These are phyloP conservation scores for Thaumatotibia leucotreta DNA, from an alignment of 1,140 invertebrate genomes.

Conservation along the genomic window DNA sequence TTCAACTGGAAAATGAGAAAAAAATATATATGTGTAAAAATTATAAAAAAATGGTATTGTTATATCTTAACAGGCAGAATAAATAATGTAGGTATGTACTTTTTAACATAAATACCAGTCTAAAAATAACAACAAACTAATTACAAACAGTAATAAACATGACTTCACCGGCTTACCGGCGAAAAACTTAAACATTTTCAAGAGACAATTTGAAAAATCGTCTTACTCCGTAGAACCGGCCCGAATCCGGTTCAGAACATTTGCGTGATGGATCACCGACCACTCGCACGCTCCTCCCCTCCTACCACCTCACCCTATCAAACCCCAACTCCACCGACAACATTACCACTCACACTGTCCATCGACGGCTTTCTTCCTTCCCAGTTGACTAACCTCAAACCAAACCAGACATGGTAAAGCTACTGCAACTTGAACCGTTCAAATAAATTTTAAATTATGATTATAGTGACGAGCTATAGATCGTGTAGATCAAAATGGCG, in stretches of 20 bases:
- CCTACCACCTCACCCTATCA: slow-evolving; percentile 16
- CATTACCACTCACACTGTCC: slow-evolving; percentile 16
- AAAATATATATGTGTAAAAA: no score
- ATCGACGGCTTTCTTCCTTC: slow-evolving; percentile 26
- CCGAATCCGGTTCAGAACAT: slow-evolving; percentile 62
- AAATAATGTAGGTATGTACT: background rate
- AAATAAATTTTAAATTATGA: slow-evolving; percentile 23
- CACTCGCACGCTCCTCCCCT: slow-evolving; percentile 43
- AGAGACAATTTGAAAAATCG: slow-evolving; percentile 43
- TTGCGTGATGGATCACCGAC: slow-evolving; percentile 65
- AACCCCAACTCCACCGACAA: slow-evolving; percentile 16
- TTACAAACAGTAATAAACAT: slow-evolving; percentile 20
- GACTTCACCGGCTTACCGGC: slow-evolving; percentile 13
- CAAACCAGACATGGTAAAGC: slow-evolving; percentile 15
- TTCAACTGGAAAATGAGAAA: no score
- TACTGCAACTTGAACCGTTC: background rate
- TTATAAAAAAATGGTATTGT: background rate
- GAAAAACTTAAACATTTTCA: slow-evolving; percentile 32
- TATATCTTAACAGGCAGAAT: slow-evolving; percentile 19
- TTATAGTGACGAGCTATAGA: slow-evolving; percentile 52
- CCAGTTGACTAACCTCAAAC: background rate
- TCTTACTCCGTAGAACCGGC: slow-evolving; percentile 44
- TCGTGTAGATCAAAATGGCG: slow-evolving; percentile 63
- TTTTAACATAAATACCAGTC: background rate
- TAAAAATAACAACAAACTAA: background rate